Percentiles rank a stretch among this genome's conserved stretches.
Conservation (phyloP, 2,888 invertebrate species). For the Lamellibrachia satsuma region DNA sequence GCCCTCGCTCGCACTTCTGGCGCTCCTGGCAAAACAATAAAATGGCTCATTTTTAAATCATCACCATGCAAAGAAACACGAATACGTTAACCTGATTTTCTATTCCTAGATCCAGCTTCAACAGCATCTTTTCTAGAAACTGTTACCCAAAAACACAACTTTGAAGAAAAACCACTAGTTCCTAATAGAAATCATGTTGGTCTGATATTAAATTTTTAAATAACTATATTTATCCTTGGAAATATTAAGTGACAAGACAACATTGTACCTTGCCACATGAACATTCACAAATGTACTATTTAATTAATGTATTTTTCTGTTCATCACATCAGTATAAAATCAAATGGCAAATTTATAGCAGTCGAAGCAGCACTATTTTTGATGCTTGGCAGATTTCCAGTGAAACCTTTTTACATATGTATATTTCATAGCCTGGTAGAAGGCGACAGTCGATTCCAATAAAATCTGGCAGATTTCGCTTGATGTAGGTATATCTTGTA, state of each 20-base stretch:
- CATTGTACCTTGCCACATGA: not conserved
- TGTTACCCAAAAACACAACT: not conserved
- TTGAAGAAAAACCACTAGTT: not conserved
- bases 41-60: not conserved
- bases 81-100: not conserved
- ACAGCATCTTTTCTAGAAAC: not conserved
- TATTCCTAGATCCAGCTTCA: not conserved
- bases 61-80: not conserved
- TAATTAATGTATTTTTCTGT: no score
- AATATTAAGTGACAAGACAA: not conserved
- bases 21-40: not conserved
- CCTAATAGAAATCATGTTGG: not conserved
- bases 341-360: no score
- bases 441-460: no score
- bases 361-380: no score
- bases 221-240: not conserved
- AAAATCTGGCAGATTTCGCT: no score
- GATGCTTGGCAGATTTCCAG: no score
- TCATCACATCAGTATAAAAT: no score
- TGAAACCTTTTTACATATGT: no score
- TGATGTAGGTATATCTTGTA: no score
- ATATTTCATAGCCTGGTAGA: no score
- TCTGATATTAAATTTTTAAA: not conserved
- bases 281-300: not conserved
- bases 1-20: constrained; percentile 70